Percentiles rank a stretch among this genome's conserved stretches.
Conservation (phyloP, 2,113 vertebrate species). For the Otis tarda region DNA sequence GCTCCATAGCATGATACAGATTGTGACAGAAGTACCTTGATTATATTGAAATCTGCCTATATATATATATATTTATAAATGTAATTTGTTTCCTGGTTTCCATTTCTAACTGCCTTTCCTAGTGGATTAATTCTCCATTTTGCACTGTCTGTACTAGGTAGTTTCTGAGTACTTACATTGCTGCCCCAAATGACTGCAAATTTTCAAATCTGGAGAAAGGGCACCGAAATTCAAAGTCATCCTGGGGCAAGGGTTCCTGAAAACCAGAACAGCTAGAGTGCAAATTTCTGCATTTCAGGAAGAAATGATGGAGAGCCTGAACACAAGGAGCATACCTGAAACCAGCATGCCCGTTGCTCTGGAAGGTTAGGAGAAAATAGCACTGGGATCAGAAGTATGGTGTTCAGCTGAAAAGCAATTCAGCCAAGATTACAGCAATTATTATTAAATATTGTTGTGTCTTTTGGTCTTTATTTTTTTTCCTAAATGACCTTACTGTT, state of each 20-base stretch:
- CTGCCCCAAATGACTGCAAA: neutral
- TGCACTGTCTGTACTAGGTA: neutral
- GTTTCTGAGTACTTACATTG: neutral
- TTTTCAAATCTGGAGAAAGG: neutral
- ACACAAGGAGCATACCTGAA: neutral
- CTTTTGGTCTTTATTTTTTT: neutral
- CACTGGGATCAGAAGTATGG: neutral
- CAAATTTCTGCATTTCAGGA: neutral
- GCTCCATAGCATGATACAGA: neutral
- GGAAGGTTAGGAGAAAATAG: neutral
- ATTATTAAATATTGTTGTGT: slow-evolving; percentile 23
- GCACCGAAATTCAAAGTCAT: neutral
- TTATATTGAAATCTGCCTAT: neutral
- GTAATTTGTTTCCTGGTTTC: neutral
- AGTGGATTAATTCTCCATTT: neutral
- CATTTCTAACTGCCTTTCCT: neutral
- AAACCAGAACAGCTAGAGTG: neutral
- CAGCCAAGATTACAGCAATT: neutral
- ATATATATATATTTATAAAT: neutral
- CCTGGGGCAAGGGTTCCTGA: neutral
- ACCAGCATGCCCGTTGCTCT: fast-evolving
- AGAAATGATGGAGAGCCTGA: neutral
- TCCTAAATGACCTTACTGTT: neutral
- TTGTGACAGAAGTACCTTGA: neutral
- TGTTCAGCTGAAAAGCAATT: neutral